A percentile compares a stretch with the other conserved stretches of the same genome.
phyloP scores from a whole-genome alignment of 2,113 vertebrate genomes.

The Oreochromis niloticus region DNA sequence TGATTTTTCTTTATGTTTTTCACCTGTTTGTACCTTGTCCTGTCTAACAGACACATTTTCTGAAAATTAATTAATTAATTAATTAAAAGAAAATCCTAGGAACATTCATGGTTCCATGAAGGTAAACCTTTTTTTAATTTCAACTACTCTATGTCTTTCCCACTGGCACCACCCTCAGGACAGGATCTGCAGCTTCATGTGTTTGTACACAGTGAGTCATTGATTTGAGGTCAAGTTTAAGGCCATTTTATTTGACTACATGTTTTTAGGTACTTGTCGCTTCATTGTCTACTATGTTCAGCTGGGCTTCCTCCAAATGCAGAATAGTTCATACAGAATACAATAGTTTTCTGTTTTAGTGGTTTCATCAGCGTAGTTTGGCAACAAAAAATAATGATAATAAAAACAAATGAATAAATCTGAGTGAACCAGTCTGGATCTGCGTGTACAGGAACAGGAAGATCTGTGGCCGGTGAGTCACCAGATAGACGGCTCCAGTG shows the following conservation, averaged over 20 bases:
- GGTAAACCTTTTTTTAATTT: neutral
- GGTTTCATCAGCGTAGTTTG: neutral
- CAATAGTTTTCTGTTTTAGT: neutral
- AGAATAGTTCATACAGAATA: neutral
- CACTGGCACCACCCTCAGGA: slow-evolving; percentile 25
- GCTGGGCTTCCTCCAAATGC: neutral
- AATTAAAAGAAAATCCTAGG: neutral
- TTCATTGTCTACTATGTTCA: neutral
- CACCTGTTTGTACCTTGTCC: neutral
- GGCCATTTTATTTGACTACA: neutral
- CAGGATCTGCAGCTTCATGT: neutral
- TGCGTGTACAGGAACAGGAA: neutral
- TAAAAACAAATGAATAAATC: neutral
- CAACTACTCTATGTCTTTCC: neutral
- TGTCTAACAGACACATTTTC: neutral
- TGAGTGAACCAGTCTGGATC: neutral
- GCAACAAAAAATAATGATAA: neutral
- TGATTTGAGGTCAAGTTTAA: neutral
- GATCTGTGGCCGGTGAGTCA: slow-evolving; percentile 11
- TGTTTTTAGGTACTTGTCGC: neutral
- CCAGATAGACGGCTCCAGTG: neutral
- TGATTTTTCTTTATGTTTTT: accelerated
- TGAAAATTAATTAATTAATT: accelerated
- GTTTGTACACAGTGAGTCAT: neutral
- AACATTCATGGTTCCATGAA: neutral